Evolutionary conservation across 2,113 vertebrate genomes (phyloP).

Genomic region (Leucopternis melanops): DNA sequence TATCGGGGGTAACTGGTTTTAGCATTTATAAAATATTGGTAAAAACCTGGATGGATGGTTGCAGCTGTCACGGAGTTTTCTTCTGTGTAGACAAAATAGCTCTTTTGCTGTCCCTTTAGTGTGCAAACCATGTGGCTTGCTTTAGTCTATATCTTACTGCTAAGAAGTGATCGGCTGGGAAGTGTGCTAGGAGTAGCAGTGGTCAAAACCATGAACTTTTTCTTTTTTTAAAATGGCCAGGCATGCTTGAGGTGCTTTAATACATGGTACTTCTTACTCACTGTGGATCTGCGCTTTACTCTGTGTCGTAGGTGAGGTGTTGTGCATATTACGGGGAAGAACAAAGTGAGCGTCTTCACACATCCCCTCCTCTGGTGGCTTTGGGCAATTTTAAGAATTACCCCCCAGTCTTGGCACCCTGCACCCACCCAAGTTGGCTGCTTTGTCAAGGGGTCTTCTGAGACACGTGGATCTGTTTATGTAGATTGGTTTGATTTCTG

Average conservation of each 20-base stretch:
- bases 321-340: not conserved
- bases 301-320: not conserved
- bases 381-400: not conserved
- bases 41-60: not conserved
- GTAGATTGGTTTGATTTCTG: not conserved
- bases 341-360: not conserved
- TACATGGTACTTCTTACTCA: not conserved
- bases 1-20: not conserved
- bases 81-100: not conserved
- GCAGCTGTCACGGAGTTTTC: not conserved
- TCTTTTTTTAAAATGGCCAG: not conserved
- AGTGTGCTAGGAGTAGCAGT: not conserved
- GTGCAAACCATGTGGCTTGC: not conserved
- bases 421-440: not conserved
- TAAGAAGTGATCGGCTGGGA: not conserved
- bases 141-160: not conserved
- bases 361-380: not conserved
- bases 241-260: not conserved
- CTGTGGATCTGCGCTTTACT: not conserved
- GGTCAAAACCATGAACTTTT: not conserved
- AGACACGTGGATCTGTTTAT: rapidly evolving
- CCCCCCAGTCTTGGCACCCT: not conserved
- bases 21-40: not conserved
- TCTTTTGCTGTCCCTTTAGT: not conserved
- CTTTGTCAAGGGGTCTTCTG: not conserved